phyloP scores from a whole-genome alignment of 2,797 vertebrate species.

The Peromyscus nudipes region DNA sequence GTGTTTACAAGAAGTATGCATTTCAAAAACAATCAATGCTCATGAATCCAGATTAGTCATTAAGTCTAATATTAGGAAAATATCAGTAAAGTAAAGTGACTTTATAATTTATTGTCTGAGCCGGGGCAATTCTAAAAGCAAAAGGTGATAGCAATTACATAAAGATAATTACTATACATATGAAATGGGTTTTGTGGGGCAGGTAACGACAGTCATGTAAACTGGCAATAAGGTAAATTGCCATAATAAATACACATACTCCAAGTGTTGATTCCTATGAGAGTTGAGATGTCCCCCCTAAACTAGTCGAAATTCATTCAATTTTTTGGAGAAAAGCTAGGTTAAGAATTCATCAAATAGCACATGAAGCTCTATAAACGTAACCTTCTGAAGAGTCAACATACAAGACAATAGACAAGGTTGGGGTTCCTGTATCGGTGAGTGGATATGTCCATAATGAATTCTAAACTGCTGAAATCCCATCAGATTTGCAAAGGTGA shows the following conservation, averaged over 20 bases:
- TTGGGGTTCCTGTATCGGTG: too few relatives aligned
- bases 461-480: neutral
- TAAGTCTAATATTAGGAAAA: neutral
- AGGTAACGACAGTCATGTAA: conserved; percentile 13
- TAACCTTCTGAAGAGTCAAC: too few relatives aligned
- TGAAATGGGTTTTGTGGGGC: neutral
- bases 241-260: neutral
- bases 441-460: too few relatives aligned
- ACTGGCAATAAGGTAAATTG: neutral
- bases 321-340: neutral
- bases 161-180: neutral
- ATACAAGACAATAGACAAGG: too few relatives aligned
- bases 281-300: neutral
- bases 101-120: neutral
- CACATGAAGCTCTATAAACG: neutral
- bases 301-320: neutral
- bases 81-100: neutral
- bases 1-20: neutral
- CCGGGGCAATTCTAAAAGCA: neutral
- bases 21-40: neutral
- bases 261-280: neutral
- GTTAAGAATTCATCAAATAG: neutral
- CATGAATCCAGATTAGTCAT: neutral
- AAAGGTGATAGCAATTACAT: conserved; percentile 28
- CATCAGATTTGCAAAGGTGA: conserved; percentile 1